These are phyloP conservation scores for Leuciscus waleckii DNA, from an alignment of 2,797 vertebrate genomes.

Conservation along the genomic window DNA sequence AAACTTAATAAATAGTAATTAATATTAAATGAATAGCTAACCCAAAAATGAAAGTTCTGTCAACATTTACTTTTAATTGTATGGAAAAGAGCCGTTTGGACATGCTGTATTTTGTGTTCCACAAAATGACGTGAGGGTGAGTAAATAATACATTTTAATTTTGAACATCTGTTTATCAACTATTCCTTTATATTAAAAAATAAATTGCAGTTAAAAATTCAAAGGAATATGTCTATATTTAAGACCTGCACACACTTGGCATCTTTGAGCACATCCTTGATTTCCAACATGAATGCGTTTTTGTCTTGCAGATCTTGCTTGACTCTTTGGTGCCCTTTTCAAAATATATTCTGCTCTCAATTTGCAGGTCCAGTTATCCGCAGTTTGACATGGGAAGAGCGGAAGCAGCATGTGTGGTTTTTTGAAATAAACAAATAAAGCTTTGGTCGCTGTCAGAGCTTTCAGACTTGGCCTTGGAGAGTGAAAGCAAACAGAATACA, in stretches of 20 bases:
- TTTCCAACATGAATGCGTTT: not conserved
- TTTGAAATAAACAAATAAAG: not conserved
- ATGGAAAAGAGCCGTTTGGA: not conserved
- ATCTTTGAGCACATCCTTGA: not conserved
- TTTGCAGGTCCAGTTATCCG: not conserved
- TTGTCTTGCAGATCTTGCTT: not conserved
- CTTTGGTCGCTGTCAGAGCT: not conserved
- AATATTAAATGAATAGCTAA: not conserved
- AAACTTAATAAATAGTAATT: not conserved
- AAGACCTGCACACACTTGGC: not conserved
- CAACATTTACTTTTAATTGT: not conserved
- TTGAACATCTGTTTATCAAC: not conserved
- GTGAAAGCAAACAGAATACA: not conserved
- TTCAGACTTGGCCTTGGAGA: slow-evolving; percentile 30
- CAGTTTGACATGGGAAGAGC: not conserved
- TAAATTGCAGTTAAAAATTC: not conserved
- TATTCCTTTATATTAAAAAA: not conserved
- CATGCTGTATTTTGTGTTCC: not conserved
- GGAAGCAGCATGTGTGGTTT: not conserved
- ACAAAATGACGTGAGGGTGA: not conserved
- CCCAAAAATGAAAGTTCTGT: not conserved
- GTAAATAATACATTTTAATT: not conserved
- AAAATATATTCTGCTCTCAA: slow-evolving; percentile 3
- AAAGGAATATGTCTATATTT: not conserved
- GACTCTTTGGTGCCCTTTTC: not conserved